phyloP scores from a whole-genome alignment of 2,888 invertebrate genomes.

The Girardia tigrina region DNA sequence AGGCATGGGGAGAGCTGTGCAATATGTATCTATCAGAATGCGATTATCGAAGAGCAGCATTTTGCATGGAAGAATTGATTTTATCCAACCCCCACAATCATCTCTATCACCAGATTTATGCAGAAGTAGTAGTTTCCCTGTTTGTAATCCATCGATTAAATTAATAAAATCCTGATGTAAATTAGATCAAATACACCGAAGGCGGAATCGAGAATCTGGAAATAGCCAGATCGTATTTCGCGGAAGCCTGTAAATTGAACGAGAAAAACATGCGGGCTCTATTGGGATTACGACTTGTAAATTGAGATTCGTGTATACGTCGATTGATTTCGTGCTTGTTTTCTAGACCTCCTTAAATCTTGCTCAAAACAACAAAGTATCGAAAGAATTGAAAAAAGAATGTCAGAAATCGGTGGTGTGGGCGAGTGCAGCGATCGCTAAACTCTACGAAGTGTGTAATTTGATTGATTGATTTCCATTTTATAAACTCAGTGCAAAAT shows the following conservation, averaged over 20 bases:
- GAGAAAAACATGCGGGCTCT: conserved; percentile 72
- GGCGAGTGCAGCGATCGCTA: conserved; percentile 51
- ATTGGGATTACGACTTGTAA: conserved; percentile 77
- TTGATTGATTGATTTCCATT: no score
- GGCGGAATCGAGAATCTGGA: conserved; percentile 83
- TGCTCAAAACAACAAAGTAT: conserved; percentile 56
- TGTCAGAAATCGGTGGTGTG: conserved; percentile 61
- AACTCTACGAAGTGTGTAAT: neutral
- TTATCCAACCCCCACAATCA: conserved; percentile 89
- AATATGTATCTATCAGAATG: conserved; percentile 74
- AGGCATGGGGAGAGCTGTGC: conserved; percentile 92
- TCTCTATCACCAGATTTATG: conserved; percentile 75
- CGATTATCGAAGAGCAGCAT: conserved; percentile 77
- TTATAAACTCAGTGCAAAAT: no score
- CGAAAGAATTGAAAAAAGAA: conserved; percentile 62
- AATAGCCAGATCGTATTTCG: conserved; percentile 75
- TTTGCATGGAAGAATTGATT: conserved; percentile 85
- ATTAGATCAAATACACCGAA: conserved; percentile 53
- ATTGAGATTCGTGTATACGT: neutral
- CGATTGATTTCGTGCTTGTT: neutral
- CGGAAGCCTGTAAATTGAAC: conserved; percentile 55
- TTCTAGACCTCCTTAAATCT: conserved; percentile 58
- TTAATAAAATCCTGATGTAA: neutral
- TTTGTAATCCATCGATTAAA: no score
- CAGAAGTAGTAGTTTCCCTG: conserved; percentile 55